phyloP scores from a whole-genome alignment of 2,797 vertebrate species.

The Pempheris klunzingeri region DNA sequence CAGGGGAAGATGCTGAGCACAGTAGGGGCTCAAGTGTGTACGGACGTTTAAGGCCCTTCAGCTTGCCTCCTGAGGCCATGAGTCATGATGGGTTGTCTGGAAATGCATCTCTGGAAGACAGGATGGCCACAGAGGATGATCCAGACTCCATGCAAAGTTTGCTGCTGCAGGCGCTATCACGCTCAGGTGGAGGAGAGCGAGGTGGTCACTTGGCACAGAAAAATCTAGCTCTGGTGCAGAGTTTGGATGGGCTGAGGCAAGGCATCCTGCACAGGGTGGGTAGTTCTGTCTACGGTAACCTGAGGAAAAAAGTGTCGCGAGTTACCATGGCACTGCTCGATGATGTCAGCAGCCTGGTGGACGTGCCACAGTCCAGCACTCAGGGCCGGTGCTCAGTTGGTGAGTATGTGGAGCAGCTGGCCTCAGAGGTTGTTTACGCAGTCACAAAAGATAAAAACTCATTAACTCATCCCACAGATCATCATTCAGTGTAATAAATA shows the following conservation, averaged over 20 bases:
- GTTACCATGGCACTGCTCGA: slow-evolving; percentile 89
- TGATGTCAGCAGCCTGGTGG: slow-evolving; percentile 88
- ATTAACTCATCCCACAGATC: not conserved
- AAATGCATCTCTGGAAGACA: slow-evolving; percentile 69
- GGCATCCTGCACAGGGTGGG: slow-evolving; percentile 89
- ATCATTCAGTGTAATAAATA: not conserved
- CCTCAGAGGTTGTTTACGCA: not conserved
- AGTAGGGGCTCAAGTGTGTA: slow-evolving; percentile 62
- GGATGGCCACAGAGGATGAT: slow-evolving; percentile 56
- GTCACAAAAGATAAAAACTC: slow-evolving; percentile 1
- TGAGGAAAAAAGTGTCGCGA: slow-evolving; percentile 87
- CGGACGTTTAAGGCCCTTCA: slow-evolving; percentile 86
- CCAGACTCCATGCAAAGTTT: slow-evolving; percentile 79
- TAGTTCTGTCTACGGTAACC: slow-evolving; percentile 87
- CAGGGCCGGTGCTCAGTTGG: slow-evolving; percentile 88
- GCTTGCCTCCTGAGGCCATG: slow-evolving; percentile 78
- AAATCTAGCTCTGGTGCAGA: slow-evolving; percentile 83
- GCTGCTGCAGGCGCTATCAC: slow-evolving; percentile 87
- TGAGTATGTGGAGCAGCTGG: slow-evolving; percentile 74
- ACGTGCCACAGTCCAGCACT: slow-evolving; percentile 80
- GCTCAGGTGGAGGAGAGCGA: slow-evolving; percentile 79
- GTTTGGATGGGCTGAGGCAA: slow-evolving; percentile 85
- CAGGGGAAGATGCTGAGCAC: slow-evolving; percentile 68
- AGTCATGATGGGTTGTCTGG: slow-evolving; percentile 59
- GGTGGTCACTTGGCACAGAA: slow-evolving; percentile 74